phyloP scores from a whole-genome alignment of 2,888 invertebrate species.

The Litoditis marina region DNA sequence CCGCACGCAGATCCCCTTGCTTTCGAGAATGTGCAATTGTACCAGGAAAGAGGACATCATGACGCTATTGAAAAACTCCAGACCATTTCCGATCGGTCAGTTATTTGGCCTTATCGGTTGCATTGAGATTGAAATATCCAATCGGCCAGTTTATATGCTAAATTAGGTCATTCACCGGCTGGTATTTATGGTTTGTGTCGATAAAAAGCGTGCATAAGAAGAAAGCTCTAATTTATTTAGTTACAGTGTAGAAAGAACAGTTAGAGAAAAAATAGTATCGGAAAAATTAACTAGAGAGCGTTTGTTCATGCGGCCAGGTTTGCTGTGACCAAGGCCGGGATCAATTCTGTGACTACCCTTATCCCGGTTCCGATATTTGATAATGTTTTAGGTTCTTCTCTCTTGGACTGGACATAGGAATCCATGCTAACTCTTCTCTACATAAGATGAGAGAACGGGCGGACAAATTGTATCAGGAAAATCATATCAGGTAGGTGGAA shows the following conservation, averaged over 20 bases:
- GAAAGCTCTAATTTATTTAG: too few relatives aligned
- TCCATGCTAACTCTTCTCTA: constrained; percentile 21
- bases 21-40: constrained; percentile 18
- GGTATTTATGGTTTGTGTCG: too few relatives aligned
- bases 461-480: constrained; percentile 29
- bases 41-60: constrained; percentile 26
- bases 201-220: too few relatives aligned
- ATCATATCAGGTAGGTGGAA: constrained; percentile 45
- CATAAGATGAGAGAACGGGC: constrained; percentile 15
- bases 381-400: constrained; percentile 26
- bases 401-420: constrained; percentile 14
- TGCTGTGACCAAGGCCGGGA: too few relatives aligned
- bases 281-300: too few relatives aligned
- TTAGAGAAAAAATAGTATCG: neutral
- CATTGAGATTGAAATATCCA: neutral
- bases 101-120: too few relatives aligned
- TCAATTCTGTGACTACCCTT: too few relatives aligned
- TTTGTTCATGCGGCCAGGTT: too few relatives aligned
- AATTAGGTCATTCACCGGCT: too few relatives aligned
- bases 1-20: constrained; percentile 51
- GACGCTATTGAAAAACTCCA: constrained; percentile 22
- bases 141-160: too few relatives aligned
- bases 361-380: too few relatives aligned
- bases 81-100: constrained; percentile 14
- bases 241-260: neutral